These are phyloP conservation scores for Acromyrmex charruanus DNA, from an alignment of 1,140 invertebrate genomes.

Conservation along the genomic window DNA sequence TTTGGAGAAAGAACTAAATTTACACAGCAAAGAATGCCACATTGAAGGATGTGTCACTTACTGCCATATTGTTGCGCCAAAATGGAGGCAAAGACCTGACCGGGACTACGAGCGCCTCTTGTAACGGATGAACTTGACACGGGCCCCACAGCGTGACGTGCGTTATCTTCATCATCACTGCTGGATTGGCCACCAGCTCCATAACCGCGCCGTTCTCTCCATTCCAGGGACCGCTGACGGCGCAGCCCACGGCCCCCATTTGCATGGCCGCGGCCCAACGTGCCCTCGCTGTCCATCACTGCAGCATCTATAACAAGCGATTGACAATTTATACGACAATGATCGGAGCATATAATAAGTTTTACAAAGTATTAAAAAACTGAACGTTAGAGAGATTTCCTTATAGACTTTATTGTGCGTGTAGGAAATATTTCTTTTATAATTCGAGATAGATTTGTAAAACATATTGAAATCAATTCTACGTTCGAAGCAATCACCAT, in stretches of 20 bases:
- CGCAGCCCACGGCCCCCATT: constrained; percentile 86
- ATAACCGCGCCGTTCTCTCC: constrained; percentile 88
- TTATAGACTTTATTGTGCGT: constrained; percentile 7
- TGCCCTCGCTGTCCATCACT: constrained; percentile 85
- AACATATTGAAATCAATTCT: not conserved
- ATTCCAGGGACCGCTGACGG: constrained; percentile 88
- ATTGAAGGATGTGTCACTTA: constrained; percentile 73
- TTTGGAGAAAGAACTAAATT: not conserved
- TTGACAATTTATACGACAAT: constrained; percentile 8
- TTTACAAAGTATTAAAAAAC: not conserved
- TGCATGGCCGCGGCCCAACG: constrained; percentile 83
- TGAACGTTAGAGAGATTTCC: not conserved
- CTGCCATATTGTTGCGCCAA: constrained; percentile 86
- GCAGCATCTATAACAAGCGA: constrained; percentile 81
- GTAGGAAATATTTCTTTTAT: not conserved
- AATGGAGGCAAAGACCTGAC: constrained; percentile 89
- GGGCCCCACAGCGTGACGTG: constrained; percentile 84
- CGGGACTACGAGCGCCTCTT: constrained; percentile 87
- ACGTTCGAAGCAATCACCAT: not conserved
- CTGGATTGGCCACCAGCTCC: constrained; percentile 85
- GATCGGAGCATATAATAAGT: not conserved
- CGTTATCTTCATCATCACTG: constrained; percentile 89
- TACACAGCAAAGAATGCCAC: constrained; percentile 15
- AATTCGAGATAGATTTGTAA: not conserved
- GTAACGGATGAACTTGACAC: constrained; percentile 77